A percentile compares a stretch with the other conserved stretches of the same genome.
phyloP scores from a whole-genome alignment of 2,888 invertebrate genomes.

The Tetanocera ferruginea region DNA sequence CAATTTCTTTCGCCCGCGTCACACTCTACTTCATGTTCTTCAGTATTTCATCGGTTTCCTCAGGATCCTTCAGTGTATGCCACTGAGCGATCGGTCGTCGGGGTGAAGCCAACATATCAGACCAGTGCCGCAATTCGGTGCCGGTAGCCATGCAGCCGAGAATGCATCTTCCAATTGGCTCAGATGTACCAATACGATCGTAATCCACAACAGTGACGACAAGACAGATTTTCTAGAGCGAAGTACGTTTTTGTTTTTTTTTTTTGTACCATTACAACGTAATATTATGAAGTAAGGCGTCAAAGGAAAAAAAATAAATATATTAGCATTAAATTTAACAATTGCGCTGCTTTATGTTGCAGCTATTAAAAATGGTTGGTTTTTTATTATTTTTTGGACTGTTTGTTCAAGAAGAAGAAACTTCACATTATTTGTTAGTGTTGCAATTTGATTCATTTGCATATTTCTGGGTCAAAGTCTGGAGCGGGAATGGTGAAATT shows the following conservation, averaged over 20 bases:
- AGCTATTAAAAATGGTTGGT: not conserved
- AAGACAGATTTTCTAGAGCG: slow-evolving; percentile 94
- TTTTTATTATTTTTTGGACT: slow-evolving; percentile 32
- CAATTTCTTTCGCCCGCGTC: slow-evolving; percentile 30
- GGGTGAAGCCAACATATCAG: slow-evolving; percentile 99
- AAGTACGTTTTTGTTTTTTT: slow-evolving; percentile 14
- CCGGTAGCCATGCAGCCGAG: slow-evolving; percentile 98
- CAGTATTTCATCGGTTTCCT: slow-evolving; percentile 76
- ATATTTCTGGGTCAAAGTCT: not conserved
- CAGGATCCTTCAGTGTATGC: slow-evolving; percentile 99
- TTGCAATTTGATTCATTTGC: slow-evolving; percentile 1
- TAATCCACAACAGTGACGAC: slow-evolving; percentile 99
- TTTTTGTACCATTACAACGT: not conserved
- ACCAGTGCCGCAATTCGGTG: slow-evolving; percentile 99
- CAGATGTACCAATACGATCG: slow-evolving; percentile 99
- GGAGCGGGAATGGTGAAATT: not conserved
- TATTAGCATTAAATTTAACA: slow-evolving; percentile 47
- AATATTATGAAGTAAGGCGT: not conserved
- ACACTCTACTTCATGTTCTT: slow-evolving; percentile 67
- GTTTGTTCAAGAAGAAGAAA: slow-evolving; percentile 55
- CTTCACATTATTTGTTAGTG: slow-evolving; percentile 17
- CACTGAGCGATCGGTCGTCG: slow-evolving; percentile 99
- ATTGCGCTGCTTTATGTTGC: not conserved
- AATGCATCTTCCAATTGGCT: slow-evolving; percentile 98
- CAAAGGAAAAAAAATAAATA: slow-evolving; percentile 37